A percentile compares a stretch with the other conserved stretches of the same genome.
Conservation (phyloP, 2,888 invertebrate genomes). For the Drosophila affinis region DNA sequence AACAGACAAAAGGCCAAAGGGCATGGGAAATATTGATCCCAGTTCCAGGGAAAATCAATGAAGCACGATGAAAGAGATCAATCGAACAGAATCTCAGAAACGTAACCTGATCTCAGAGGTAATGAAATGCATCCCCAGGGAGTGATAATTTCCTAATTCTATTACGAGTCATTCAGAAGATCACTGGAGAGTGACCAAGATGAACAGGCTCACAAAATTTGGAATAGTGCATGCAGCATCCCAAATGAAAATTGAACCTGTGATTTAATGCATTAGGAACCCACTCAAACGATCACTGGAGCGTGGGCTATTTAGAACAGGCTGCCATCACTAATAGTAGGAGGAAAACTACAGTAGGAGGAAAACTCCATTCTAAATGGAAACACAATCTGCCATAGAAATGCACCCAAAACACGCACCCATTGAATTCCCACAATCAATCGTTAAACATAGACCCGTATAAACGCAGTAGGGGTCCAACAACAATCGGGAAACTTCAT, state of each 20-base stretch:
- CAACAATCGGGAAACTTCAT: neutral
- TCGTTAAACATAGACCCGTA: neutral
- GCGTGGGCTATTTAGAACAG: neutral
- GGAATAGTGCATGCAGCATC: neutral
- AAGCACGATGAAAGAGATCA: constrained; percentile 42
- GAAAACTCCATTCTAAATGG: neutral
- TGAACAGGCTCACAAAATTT: neutral
- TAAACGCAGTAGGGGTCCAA: neutral
- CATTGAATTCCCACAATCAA: neutral
- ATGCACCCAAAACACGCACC: neutral
- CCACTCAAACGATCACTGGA: neutral
- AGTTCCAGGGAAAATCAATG: constrained; percentile 27
- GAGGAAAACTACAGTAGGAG: neutral
- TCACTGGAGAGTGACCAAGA: neutral
- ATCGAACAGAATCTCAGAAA: constrained; percentile 5
- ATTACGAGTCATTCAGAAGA: neutral
- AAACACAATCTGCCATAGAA: neutral
- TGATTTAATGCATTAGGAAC: no score
- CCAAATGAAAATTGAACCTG: neutral
- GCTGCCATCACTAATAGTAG: neutral
- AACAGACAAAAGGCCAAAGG: constrained; percentile 7
- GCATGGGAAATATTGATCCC: neutral
- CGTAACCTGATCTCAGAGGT: neutral
- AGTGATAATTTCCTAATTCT: neutral
- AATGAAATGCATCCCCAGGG: neutral